Evolutionary conservation across 2,888 invertebrate genomes (phyloP).

Genomic region (Chorisops tibialis): DNA sequence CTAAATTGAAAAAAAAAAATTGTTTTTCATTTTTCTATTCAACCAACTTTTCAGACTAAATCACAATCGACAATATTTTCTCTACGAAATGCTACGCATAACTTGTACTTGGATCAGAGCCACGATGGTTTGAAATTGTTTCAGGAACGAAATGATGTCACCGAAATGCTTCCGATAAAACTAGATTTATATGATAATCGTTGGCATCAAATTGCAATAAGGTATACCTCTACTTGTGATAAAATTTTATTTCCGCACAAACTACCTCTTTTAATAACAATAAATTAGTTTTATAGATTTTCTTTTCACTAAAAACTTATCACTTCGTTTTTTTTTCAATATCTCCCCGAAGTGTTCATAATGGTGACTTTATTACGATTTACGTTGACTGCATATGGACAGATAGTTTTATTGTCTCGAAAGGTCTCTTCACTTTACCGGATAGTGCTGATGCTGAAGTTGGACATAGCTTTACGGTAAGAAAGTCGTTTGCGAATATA

Average conservation of each 20-base stretch:
- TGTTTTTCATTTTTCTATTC: no score
- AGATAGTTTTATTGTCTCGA: slow-evolving; percentile 52
- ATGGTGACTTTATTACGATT: slow-evolving; percentile 52
- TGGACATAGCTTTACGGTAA: slow-evolving; percentile 50
- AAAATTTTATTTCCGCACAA: background rate
- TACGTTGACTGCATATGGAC: slow-evolving; percentile 51
- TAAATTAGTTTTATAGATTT: background rate
- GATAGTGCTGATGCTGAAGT: slow-evolving; percentile 49
- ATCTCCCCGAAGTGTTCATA: slow-evolving; percentile 44
- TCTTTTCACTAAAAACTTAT: background rate
- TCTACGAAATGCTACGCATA: slow-evolving; percentile 48
- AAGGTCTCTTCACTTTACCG: slow-evolving; percentile 49
- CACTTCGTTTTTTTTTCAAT: background rate
- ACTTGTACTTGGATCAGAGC: slow-evolving; percentile 49
- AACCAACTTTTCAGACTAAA: slow-evolving; percentile 34
- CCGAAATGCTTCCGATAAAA: slow-evolving; percentile 52
- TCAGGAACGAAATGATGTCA: slow-evolving; percentile 49
- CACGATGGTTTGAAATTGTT: slow-evolving; percentile 48
- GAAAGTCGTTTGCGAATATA: no score
- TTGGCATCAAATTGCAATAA: slow-evolving; percentile 53
- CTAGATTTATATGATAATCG: slow-evolving; percentile 52
- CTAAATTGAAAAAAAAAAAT: no score
- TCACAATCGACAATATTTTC: slow-evolving; percentile 46
- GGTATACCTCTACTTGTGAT: slow-evolving; percentile 40
- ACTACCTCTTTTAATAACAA: background rate